Percentiles rank a stretch among this genome's conserved stretches.
phyloP scores from a whole-genome alignment of 2,888 invertebrate species.

The Archaeoteleia sp. region DNA sequence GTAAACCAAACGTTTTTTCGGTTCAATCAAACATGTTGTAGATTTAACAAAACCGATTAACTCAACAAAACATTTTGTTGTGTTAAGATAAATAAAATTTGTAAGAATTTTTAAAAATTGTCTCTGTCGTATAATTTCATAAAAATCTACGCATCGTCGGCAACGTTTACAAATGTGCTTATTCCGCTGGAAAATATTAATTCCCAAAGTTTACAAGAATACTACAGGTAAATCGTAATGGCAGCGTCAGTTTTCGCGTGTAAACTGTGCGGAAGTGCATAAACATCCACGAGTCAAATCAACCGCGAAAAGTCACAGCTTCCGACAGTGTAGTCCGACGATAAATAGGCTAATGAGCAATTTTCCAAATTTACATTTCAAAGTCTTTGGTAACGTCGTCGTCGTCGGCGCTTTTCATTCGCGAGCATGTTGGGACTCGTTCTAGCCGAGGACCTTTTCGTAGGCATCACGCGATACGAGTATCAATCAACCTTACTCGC shows the following conservation, averaged over 20 bases:
- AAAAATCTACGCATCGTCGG: too few relatives aligned
- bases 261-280: slow-evolving; percentile 45
- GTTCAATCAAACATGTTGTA: too few relatives aligned
- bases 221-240: too few relatives aligned
- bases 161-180: too few relatives aligned
- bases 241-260: slow-evolving; percentile 17
- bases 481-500: slow-evolving; percentile 67
- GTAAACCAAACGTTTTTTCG: too few relatives aligned
- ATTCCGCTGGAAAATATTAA: too few relatives aligned
- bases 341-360: slow-evolving; percentile 60
- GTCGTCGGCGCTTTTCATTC: slow-evolving; percentile 19
- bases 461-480: slow-evolving; percentile 66
- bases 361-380: slow-evolving; percentile 62
- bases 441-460: slow-evolving; percentile 58
- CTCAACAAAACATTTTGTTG: too few relatives aligned
- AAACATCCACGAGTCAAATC: slow-evolving; percentile 37
- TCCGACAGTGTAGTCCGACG: slow-evolving; percentile 32
- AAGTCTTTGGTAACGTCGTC: slow-evolving; percentile 45
- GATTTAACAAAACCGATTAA: too few relatives aligned
- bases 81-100: too few relatives aligned
- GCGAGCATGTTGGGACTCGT: slow-evolving; percentile 22
- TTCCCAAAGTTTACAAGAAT: too few relatives aligned
- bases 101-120: too few relatives aligned
- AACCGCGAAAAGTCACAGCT: slow-evolving; percentile 38
- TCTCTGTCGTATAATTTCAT: too few relatives aligned